Evolutionary conservation across 2,888 invertebrate genomes (phyloP), one percentile per base, ranked within the genome.

Genomic region (Drosophila kambysellisi): DNA sequence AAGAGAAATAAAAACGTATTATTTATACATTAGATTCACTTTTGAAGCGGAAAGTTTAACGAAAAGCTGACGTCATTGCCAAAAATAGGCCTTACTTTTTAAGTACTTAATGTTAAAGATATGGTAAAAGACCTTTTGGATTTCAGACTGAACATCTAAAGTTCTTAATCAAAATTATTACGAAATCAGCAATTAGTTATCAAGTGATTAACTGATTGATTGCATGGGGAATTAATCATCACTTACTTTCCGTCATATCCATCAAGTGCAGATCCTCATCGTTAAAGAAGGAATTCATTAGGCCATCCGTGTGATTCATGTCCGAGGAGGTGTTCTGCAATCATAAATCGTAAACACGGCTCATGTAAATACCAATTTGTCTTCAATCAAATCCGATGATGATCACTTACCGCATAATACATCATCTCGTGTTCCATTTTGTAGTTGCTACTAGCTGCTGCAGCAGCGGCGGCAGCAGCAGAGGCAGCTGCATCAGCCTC

Each of bases 241-340:
- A 94, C 95, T 94, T 93, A 97, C 97, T 96, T 94, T 97, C 97
- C 50, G 97, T 97, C 97, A 98, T 97, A 88, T 98, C 97, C 97
- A 98, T 97, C 58, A 98, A 94, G 91, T 97, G 97, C 41, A 98
- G 94, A 91, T 97, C 97, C 90, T 98, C 98, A 83, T 98, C 98
- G 91, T 97, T 97, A 61, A 98, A 94, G 75, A 98, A 96, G 2
- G 97, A 97, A 75, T 97, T 97, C 46, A 98, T 95, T 90, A 98
- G 97, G 51, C 97, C 97, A 88, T 98, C 98, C 32, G 96, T 96
- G 91, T 96, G 96, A 93, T 96, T 95, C 91, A 95, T 94, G 83
- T 95, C 95, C 53, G 95, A 94, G 4, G 96, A 95, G 65, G 94
- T 93, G 91, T 95, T 95, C 95, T 95, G 90, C 12, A 88, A 52